Evolutionary conservation across 1,140 invertebrate genomes (phyloP).

Genomic region (Euglossa dilemma): DNA sequence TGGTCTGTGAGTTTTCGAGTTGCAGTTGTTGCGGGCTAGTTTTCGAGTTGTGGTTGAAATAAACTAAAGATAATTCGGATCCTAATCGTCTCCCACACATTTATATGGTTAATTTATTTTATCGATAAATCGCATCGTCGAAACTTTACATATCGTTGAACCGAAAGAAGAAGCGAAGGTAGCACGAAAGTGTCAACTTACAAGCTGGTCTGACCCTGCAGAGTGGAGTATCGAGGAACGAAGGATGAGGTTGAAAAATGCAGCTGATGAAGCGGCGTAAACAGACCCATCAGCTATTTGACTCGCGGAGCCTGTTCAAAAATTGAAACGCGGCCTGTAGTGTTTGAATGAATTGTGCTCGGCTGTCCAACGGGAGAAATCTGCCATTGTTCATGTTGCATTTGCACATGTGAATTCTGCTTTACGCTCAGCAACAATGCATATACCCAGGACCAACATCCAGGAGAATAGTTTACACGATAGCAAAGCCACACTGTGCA

Average conservation of each 20-base stretch:
- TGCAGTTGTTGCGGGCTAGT: too few relatives aligned
- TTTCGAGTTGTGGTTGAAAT: too few relatives aligned
- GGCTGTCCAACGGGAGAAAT: background rate
- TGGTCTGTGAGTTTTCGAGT: too few relatives aligned
- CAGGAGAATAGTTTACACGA: conserved; percentile 6
- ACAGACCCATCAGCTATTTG: conserved; percentile 10
- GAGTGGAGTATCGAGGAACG: background rate
- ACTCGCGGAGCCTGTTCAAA: conserved; percentile 13
- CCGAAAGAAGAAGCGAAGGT: background rate
- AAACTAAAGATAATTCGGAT: too few relatives aligned
- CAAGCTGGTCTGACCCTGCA: background rate
- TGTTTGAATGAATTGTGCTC: background rate
- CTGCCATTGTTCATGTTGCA: conserved; percentile 12
- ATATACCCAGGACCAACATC: background rate
- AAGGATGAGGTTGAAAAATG: background rate
- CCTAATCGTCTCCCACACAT: too few relatives aligned
- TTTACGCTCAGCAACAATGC: background rate
- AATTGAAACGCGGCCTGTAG: conserved; percentile 11
- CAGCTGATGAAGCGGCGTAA: background rate
- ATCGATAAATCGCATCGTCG: too few relatives aligned
- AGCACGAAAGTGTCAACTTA: background rate
- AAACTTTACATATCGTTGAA: too few relatives aligned
- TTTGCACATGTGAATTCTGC: conserved; percentile 20
- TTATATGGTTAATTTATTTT: too few relatives aligned
- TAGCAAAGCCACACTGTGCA: background rate